These are phyloP conservation scores for Schrankia costaestrigalis DNA, from an alignment of 2,888 invertebrate genomes.

Conservation along the genomic window DNA sequence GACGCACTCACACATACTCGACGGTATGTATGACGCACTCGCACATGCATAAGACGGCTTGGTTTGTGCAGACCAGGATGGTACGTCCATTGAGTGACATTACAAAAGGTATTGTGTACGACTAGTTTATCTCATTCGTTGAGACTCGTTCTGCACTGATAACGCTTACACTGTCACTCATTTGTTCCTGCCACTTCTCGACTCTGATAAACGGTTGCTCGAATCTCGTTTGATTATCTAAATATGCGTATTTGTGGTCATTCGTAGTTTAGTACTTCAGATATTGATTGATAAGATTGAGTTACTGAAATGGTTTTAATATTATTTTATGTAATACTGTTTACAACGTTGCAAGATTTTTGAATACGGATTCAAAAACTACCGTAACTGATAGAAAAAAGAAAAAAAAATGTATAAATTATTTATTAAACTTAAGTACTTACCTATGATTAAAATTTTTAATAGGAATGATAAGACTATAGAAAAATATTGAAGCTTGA, in stretches of 20 bases:
- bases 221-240: slow-evolving; percentile 4
- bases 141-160: slow-evolving; percentile 71
- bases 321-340: too few relatives aligned
- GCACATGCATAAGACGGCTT: slow-evolving; percentile 28
- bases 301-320: too few relatives aligned
- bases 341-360: too few relatives aligned
- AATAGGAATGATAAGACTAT: too few relatives aligned
- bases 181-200: slow-evolving; percentile 28
- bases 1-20: slow-evolving; percentile 45
- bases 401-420: too few relatives aligned
- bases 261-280: neutral
- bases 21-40: slow-evolving; percentile 46
- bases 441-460: too few relatives aligned
- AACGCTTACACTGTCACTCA: slow-evolving; percentile 45
- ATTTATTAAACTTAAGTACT: too few relatives aligned
- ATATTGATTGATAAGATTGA: too few relatives aligned
- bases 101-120: slow-evolving; percentile 71
- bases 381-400: too few relatives aligned
- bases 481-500: too few relatives aligned
- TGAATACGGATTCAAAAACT: too few relatives aligned
- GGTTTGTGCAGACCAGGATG: too few relatives aligned
- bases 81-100: slow-evolving; percentile 59
- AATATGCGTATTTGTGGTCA: neutral
- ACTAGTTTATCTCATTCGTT: slow-evolving; percentile 69
- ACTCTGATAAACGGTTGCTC: slow-evolving; percentile 5